A percentile compares a stretch with the other conserved stretches of the same genome.
Conservation (phyloP, 2,888 invertebrate species). For the Silvanus unidentatus region DNA sequence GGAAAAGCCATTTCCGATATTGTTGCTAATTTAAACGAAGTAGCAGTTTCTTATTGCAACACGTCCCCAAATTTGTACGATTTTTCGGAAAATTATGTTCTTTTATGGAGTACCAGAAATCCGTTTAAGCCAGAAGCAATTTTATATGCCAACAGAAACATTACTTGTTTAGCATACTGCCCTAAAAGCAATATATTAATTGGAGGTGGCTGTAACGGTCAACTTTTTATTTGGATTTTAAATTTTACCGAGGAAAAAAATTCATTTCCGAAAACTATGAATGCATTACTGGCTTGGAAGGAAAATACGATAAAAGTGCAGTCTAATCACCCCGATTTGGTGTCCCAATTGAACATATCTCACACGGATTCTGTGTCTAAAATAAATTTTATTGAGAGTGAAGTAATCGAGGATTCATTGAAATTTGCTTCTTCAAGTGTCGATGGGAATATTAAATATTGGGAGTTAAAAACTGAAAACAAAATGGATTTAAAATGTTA, state of each 20-base stretch:
- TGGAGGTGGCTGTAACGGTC: slow-evolving; percentile 68
- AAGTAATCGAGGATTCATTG: slow-evolving; percentile 42
- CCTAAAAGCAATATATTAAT: slow-evolving; percentile 63
- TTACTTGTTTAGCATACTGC: slow-evolving; percentile 61
- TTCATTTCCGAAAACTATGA: slow-evolving; percentile 52
- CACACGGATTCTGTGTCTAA: slow-evolving; percentile 57
- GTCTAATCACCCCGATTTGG: slow-evolving; percentile 55
- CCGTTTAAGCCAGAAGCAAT: slow-evolving; percentile 63
- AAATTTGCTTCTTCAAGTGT: slow-evolving; percentile 62
- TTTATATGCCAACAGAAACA: slow-evolving; percentile 61
- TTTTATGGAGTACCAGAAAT: slow-evolving; percentile 71
- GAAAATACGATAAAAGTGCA: too few species aligned
- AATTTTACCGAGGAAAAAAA: slow-evolving; percentile 46
- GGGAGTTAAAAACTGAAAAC: slow-evolving; percentile 44
- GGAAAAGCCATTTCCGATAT: slow-evolving; percentile 54
- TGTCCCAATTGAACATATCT: slow-evolving; percentile 50
- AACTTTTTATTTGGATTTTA: slow-evolving; percentile 47
- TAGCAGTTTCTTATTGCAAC: too few species aligned
- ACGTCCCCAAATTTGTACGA: too few species aligned
- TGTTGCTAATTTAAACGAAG: too few species aligned
- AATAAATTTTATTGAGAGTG: slow-evolving; percentile 49
- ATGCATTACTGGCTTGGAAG: slow-evolving; percentile 52
- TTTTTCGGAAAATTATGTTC: slow-evolving; percentile 64
- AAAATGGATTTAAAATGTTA: too few species aligned
- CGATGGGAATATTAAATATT: slow-evolving; percentile 65